Evolutionary conservation across 2,888 invertebrate species (phyloP), one percentile per base, ranked within the genome.

Genomic region (Alsophila aescularia): DNA sequence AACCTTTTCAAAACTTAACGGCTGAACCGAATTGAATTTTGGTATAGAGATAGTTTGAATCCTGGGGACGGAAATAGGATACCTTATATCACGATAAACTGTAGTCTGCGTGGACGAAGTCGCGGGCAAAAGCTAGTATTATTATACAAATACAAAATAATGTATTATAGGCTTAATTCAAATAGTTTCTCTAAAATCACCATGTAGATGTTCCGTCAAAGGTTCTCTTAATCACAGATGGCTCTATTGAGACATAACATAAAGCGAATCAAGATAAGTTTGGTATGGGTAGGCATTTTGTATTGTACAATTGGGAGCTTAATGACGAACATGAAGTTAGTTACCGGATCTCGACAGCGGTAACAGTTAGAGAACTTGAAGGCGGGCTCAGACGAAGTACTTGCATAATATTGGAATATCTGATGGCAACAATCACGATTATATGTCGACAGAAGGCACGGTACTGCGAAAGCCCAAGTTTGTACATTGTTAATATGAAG

Each of bases 281-380:
- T 47, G 12, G 21, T 31, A 45, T 31, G 44, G 12, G 36, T 52
- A 42, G 36, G 16, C 29, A 47, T 37, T 13, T 24, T 45, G 40
- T 52, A 40, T 52, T 32, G 53, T 47, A 36, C 53, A 47, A 53
- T 54, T 48, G 53, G 36, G 12, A 24, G 21, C 37, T 45, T 45
- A 55, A 50, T 50, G 49, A 55, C 40, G 44, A 37, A 31, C 47
- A 40, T 36, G 31, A 40, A 55, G 29, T 50, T 54, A 39, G 49
- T 44, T 50, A 36, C 40, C 53, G 44, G 55, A 55, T 50, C 34
- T 47, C n/a, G 31, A 36, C 29, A 41, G 21, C 27, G 31, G 48
- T 27, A 55, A 41, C 44, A 36, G 50, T 55, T 50, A 40, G 32
- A 16, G 14, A 54, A 54, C 39, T 45, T 35, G 5, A n/a, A 15